Percentiles rank a stretch among this genome's conserved stretches.
These are phyloP conservation scores for Boloria euphrosyne DNA, from an alignment of 2,888 invertebrate species.

Conservation along the genomic window DNA sequence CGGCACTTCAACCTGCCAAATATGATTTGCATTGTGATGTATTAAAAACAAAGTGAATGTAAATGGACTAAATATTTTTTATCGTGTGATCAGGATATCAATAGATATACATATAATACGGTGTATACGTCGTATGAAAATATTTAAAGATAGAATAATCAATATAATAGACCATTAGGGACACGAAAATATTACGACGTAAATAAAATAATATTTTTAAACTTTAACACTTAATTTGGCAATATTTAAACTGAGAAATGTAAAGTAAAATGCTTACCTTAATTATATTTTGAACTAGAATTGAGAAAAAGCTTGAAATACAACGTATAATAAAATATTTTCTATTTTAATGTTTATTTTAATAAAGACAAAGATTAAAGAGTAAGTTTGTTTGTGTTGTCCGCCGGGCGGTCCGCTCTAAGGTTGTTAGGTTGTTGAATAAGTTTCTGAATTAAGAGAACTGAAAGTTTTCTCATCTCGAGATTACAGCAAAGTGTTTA, in stretches of 20 bases:
- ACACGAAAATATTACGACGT: too few species aligned
- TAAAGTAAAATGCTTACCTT: too few species aligned
- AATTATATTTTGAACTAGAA: too few species aligned
- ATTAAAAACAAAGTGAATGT: not conserved
- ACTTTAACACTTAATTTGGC: too few species aligned
- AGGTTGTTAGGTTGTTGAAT: slow-evolving; percentile 83
- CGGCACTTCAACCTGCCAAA: slow-evolving; percentile 51
- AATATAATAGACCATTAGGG: too few species aligned
- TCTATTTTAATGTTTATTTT: slow-evolving; percentile 59
- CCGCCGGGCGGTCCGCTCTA: slow-evolving; percentile 73
- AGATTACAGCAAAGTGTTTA: slow-evolving; percentile 84
- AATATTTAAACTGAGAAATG: too few species aligned
- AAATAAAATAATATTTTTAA: too few species aligned
- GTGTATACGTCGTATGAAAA: too few species aligned
- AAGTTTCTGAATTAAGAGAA: slow-evolving; percentile 84
- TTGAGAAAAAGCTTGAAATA: slow-evolving; percentile 4
- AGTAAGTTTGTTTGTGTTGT: slow-evolving; percentile 79
- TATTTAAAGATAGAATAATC: too few species aligned
- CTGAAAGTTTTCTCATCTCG: slow-evolving; percentile 84
- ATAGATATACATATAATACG: too few species aligned
- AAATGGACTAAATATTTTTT: not conserved
- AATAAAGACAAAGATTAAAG: slow-evolving; percentile 70
- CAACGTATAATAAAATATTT: slow-evolving; percentile 42
- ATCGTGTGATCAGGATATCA: too few species aligned
- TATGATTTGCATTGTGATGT: not conserved